Evolutionary conservation across 2,888 invertebrate species (phyloP).

Genomic region (Pediacus dermestoides): DNA sequence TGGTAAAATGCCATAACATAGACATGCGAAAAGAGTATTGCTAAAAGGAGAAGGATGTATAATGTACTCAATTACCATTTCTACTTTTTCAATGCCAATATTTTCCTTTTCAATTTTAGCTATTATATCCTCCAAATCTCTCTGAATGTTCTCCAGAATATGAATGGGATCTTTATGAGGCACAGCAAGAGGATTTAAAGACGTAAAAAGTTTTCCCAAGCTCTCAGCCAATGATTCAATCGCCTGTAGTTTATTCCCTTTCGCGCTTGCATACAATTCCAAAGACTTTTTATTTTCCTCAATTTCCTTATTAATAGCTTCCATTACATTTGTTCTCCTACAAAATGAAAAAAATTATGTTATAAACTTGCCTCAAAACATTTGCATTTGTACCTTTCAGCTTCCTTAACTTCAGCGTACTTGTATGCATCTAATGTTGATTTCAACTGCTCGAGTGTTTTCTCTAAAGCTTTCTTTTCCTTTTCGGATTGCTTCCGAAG

Average conservation of each 20-base stretch:
- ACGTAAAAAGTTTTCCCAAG: slow-evolving; percentile 31
- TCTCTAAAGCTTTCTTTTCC: slow-evolving; percentile 69
- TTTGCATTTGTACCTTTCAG: slow-evolving; percentile 63
- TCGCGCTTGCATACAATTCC: slow-evolving; percentile 44
- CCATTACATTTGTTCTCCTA: slow-evolving; percentile 71
- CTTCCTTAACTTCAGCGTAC: slow-evolving; percentile 75
- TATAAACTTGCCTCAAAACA: slow-evolving; percentile 14
- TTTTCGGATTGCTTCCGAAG: slow-evolving; percentile 69
- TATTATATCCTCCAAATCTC: slow-evolving; percentile 16
- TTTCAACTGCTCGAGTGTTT: slow-evolving; percentile 60
- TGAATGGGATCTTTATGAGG: slow-evolving; percentile 24
- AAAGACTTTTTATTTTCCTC: slow-evolving; percentile 50
- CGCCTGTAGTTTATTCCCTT: slow-evolving; percentile 33
- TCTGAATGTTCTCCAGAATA: slow-evolving; percentile 17
- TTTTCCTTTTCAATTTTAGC: slow-evolving; percentile 19
- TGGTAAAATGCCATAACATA: too few species aligned
- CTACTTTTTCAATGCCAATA: slow-evolving; percentile 2
- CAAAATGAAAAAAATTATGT: slow-evolving; percentile 24
- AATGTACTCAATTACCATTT: slow-evolving; percentile 11
- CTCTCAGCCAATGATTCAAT: slow-evolving; percentile 26
- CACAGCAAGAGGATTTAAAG: slow-evolving; percentile 31
- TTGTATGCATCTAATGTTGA: slow-evolving; percentile 72
- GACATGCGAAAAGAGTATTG: too few species aligned
- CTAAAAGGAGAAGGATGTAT: too few species aligned
- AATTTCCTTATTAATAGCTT: slow-evolving; percentile 60